Conservation (phyloP, 2,113 vertebrate genomes). For the Zeus faber region DNA sequence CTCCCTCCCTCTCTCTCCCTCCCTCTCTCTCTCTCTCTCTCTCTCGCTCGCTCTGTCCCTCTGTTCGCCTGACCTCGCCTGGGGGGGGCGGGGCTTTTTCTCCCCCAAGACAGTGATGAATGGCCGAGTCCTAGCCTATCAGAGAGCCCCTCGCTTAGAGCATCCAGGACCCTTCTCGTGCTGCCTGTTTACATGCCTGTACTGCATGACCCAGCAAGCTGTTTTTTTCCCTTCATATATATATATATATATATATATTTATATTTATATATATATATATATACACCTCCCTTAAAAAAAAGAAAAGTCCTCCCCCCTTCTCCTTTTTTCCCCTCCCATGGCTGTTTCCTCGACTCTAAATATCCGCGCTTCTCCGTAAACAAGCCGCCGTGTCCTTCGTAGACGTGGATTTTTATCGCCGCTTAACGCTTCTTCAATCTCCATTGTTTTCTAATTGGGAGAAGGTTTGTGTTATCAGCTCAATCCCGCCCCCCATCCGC, state of each 20-base stretch:
- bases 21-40: background rate
- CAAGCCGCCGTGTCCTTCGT: constrained; percentile 39
- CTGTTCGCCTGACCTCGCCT: constrained; percentile 54
- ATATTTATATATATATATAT: constrained; percentile 4
- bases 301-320: too few relatives aligned
- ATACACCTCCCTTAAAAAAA: constrained; percentile 28
- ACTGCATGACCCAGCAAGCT: constrained; percentile 76
- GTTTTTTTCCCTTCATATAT: constrained; percentile 48
- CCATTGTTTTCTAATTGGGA: constrained; percentile 58
- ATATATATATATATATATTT: constrained; percentile 62
- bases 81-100: constrained; percentile 41
- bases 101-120: constrained; percentile 49
- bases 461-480: constrained; percentile 70
- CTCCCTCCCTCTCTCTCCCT: background rate
- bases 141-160: constrained; percentile 53
- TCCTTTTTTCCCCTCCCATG: constrained; percentile 22
- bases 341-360: constrained; percentile 43
- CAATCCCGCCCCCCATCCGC: constrained; percentile 54
- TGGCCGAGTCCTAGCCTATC: constrained; percentile 44
- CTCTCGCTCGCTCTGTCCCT: constrained; percentile 46
- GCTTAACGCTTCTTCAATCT: background rate
- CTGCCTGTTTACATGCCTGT: constrained; percentile 78
- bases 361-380: constrained; percentile 44
- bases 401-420: constrained; percentile 43
- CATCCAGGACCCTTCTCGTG: constrained; percentile 65